Percentiles rank a stretch among this genome's conserved stretches.
Conservation (phyloP, 2,797 vertebrate species). For the Sylvilagus floridanus region DNA sequence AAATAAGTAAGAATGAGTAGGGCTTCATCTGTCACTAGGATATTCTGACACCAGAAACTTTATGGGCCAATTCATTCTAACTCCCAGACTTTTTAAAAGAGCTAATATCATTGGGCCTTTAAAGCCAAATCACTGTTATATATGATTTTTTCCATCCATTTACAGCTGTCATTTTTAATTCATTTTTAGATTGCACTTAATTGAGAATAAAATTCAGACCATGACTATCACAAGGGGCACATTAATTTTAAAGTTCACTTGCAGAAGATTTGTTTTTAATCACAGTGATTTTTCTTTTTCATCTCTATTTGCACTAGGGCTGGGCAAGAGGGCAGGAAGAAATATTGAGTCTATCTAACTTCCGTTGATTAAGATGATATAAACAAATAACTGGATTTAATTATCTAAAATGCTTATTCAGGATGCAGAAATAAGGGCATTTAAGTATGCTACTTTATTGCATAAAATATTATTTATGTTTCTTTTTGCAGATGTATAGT, state of each 20-base stretch:
- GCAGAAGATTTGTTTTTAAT: conserved; percentile 81
- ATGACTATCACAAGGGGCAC: conserved; percentile 72
- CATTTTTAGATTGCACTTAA: conserved; percentile 82
- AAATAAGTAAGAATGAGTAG: conserved; percentile 21
- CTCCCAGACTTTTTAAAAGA: conserved; percentile 57
- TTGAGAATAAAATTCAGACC: conserved; percentile 80
- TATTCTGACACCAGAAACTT: conserved; percentile 62
- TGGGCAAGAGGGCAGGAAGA: conserved; percentile 78
- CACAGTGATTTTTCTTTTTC: conserved; percentile 81
- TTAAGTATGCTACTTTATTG: conserved; percentile 47
- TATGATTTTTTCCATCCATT: conserved; percentile 81
- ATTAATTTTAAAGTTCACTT: conserved; percentile 83
- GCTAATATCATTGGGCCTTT: conserved; percentile 58
- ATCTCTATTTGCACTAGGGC: conserved; percentile 73
- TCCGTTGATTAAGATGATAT: conserved; percentile 83
- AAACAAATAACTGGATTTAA: conserved; percentile 77
- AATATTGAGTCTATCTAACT: conserved; percentile 79
- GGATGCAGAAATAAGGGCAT: conserved; percentile 70
- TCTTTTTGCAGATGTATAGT: conserved; percentile 60
- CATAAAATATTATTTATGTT: conserved; percentile 58
- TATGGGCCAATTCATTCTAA: conserved; percentile 37
- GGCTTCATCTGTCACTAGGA: background rate
- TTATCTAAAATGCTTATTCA: conserved; percentile 72
- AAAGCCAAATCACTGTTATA: conserved; percentile 75
- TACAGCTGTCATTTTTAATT: conserved; percentile 82